Evolutionary conservation across 2,797 vertebrate species (phyloP).

Genomic region (Champsocephalus esox): DNA sequence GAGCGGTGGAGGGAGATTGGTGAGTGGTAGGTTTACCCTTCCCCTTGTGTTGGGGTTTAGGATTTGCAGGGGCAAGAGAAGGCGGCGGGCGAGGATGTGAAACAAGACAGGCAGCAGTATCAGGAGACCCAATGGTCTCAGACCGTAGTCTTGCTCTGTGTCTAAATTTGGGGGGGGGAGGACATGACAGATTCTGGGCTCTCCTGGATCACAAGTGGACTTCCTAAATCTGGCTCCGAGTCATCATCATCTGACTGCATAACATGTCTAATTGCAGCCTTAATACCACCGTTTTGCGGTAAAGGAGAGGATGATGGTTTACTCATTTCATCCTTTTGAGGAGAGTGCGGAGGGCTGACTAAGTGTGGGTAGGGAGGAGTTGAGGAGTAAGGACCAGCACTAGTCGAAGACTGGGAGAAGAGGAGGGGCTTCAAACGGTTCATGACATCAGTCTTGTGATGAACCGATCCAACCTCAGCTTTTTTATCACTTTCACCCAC

Average conservation of each 20-base stretch:
- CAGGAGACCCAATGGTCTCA: conserved; percentile 50
- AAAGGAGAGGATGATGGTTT: conserved; percentile 41
- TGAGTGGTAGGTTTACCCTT: conserved; percentile 10
- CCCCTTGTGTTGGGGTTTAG: conserved; percentile 47
- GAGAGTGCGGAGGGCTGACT: conserved; percentile 45
- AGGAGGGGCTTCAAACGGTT: conserved; percentile 70
- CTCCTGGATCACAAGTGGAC: conserved; percentile 82
- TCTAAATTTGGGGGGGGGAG: conserved; percentile 78
- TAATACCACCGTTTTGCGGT: conserved; percentile 61
- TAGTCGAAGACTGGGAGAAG: conserved; percentile 38
- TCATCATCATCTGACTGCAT: conserved; percentile 76
- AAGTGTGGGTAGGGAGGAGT: conserved; percentile 39
- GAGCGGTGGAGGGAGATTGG: conserved; percentile 28
- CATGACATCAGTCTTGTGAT: conserved; percentile 53
- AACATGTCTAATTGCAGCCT: conserved; percentile 32
- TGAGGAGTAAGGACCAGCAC: conserved; percentile 18
- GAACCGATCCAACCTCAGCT: conserved; percentile 24
- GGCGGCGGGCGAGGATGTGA: conserved; percentile 41
- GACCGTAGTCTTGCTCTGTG: conserved; percentile 51
- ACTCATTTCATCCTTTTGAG: conserved; percentile 51
- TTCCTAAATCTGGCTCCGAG: conserved; percentile 80
- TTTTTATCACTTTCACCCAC: conserved; percentile 38
- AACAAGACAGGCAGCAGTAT: conserved; percentile 46
- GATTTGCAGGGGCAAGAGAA: conserved; percentile 46
- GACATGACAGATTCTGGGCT: conserved; percentile 75